Base-by-base conservation (phyloP, 2,888 invertebrate species). In the Limnephilus marmoratus region DNA sequence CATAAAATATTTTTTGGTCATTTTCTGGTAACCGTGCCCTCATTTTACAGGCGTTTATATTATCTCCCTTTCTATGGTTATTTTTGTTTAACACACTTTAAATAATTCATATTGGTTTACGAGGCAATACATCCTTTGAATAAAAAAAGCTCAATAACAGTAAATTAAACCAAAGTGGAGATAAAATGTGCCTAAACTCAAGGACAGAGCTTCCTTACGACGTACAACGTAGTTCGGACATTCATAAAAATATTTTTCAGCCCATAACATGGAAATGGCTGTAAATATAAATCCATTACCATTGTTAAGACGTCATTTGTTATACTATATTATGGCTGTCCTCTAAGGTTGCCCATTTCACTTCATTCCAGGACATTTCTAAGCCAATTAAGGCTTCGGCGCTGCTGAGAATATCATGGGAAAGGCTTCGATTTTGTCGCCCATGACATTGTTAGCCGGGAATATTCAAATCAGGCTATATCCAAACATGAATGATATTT, bases 321-420 rank as follows among this genome's bases (percentile, higher is more conserved):
- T 37, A 83, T 83, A 9, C 31, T 37, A 83, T 24, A 37, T 83
- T 83, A 83, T 83, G 37, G 31, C 24, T 83, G 83, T 37, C 34
- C 3, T 37, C 15, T 5, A 34, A 83, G 83, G 15, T 37, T 18
- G 34, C 83, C 83, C 24, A 83, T 83, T 83, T 37, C 37, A 34
- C 83, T 31, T 83, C n/a, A 85, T 85, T 45, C n/a, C 45, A 85
- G 85, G 85, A 85, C 85, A 85, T 45, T 85, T 85, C 85, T 45
- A 85, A 45, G n/a, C 45, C 41, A 85, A 85, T 85, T 85, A 85
- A 45, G 85, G 41, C 85, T 85, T 49, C 85, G 13, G 13, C n/a
- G n/a, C 13, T 37, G 41, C 45, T n/a, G 41, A 85, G 85, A 45
- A 85, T 85, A 85, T 85, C 24, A 49, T n/a, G 85, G 34, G 85